Conservation (phyloP, 2,888 invertebrate species). For the Protonemura montana region DNA sequence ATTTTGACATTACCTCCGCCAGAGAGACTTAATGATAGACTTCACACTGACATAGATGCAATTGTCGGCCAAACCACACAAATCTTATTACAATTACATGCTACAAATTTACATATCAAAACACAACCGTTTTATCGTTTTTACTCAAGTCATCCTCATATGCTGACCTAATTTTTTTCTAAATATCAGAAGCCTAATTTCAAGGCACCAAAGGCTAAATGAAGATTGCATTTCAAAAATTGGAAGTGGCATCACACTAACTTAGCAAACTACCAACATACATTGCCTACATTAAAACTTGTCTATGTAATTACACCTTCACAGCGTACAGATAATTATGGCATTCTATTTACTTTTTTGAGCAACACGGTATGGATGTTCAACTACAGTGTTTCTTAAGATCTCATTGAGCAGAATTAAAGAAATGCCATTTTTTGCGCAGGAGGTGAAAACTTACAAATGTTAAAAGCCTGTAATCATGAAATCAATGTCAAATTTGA, state of each 20-base stretch:
- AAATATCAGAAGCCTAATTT: neutral
- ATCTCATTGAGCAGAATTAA: neutral
- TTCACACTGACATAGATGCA: neutral
- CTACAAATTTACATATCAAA: neutral
- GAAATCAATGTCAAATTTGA: neutral
- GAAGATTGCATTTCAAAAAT: neutral
- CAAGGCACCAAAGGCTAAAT: neutral
- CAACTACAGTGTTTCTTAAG: neutral
- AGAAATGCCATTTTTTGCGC: neutral
- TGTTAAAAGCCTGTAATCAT: neutral
- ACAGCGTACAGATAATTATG: neutral
- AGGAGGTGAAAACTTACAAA: neutral
- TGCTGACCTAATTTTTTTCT: neutral
- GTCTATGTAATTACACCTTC: neutral
- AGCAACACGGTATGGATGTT: neutral
- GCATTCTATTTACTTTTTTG: neutral
- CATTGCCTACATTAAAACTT: neutral
- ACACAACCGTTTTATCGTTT: neutral
- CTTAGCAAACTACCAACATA: neutral
- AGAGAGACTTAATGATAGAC: neutral
- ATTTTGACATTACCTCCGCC: neutral
- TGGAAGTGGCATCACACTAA: slow-evolving; percentile 12
- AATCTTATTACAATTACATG: neutral
- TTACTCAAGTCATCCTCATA: neutral
- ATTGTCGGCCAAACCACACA: neutral